These are phyloP conservation scores for Oreochromis tanganicae DNA, from an alignment of 2,113 vertebrate genomes.

Conservation along the genomic window DNA sequence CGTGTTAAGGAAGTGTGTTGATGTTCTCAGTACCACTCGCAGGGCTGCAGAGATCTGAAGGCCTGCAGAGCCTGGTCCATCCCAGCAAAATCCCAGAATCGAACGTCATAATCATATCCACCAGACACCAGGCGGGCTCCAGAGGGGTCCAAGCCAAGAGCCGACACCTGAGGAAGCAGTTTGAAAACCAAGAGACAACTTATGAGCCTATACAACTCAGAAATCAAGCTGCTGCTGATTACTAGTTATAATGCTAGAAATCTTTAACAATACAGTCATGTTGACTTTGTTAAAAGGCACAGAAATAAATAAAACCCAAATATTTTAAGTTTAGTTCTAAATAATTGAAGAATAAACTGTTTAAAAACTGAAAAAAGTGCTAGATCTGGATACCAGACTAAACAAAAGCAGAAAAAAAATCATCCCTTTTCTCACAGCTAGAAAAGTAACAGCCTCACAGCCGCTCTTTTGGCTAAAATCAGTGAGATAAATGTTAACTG, in stretches of 20 bases:
- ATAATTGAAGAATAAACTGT: not conserved
- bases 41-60: constrained; percentile 91
- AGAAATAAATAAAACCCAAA: not conserved
- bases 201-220: not conserved
- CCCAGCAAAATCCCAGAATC: constrained; percentile 98
- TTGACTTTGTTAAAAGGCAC: not conserved
- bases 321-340: not conserved
- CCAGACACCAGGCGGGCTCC: constrained; percentile 93
- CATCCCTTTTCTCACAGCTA: not conserved
- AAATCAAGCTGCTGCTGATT: not conserved
- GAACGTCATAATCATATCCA: constrained; percentile 89
- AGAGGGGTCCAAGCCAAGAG: constrained; percentile 90
- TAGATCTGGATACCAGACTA: not conserved
- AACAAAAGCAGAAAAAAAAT: not conserved
- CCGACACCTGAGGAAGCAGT: constrained; percentile 80
- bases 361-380: not conserved
- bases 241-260: not conserved
- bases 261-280: not conserved
- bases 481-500: not conserved
- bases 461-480: not conserved
- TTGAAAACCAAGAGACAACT: not conserved
- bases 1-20: constrained; percentile 42
- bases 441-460: not conserved
- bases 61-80: constrained; percentile 93
- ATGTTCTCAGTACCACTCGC: constrained; percentile 81